A percentile compares a stretch with the other conserved stretches of the same genome.
These are phyloP conservation scores for Dexiosoma caninum DNA, from an alignment of 2,888 invertebrate genomes.

Conservation along the genomic window DNA sequence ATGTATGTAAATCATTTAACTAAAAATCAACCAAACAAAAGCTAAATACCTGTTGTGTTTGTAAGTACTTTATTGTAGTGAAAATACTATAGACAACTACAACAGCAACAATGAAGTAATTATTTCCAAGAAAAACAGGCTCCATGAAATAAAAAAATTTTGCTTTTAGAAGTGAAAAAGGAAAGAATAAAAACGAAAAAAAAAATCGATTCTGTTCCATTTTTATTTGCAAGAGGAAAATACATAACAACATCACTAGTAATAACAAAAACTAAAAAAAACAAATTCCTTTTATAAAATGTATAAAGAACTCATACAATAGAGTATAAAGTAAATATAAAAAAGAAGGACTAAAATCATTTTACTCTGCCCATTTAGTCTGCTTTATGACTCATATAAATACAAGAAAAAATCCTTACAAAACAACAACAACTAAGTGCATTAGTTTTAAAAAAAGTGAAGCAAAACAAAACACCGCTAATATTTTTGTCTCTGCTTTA, in stretches of 20 bases:
- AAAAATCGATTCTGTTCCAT: constrained; percentile 74
- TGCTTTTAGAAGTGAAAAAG: constrained; percentile 38
- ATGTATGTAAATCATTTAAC: too few species aligned
- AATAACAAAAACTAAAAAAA: background rate
- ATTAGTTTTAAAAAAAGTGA: background rate
- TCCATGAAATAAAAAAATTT: constrained; percentile 30
- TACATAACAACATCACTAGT: constrained; percentile 5
- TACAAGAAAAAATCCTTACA: background rate
- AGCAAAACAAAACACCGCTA: background rate
- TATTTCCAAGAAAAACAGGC: constrained; percentile 7
- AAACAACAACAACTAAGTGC: constrained; percentile 24
- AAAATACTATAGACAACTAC: constrained; percentile 26
- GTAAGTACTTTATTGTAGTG: constrained; percentile 7
- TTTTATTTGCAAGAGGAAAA: constrained; percentile 47
- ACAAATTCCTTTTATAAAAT: background rate
- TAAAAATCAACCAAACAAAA: constrained; percentile 15
- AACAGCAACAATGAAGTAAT: constrained; percentile 20
- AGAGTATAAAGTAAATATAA: background rate
- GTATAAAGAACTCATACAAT: too few species aligned
- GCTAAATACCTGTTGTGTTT: constrained; percentile 62
- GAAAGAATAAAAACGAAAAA: constrained; percentile 69
- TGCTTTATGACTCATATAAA: constrained; percentile 40
- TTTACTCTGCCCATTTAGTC: background rate
- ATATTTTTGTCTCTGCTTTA: background rate
- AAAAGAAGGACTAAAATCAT: background rate